Base-by-base conservation (phyloP, 2,797 vertebrate species). In the Columba guinea region DNA sequence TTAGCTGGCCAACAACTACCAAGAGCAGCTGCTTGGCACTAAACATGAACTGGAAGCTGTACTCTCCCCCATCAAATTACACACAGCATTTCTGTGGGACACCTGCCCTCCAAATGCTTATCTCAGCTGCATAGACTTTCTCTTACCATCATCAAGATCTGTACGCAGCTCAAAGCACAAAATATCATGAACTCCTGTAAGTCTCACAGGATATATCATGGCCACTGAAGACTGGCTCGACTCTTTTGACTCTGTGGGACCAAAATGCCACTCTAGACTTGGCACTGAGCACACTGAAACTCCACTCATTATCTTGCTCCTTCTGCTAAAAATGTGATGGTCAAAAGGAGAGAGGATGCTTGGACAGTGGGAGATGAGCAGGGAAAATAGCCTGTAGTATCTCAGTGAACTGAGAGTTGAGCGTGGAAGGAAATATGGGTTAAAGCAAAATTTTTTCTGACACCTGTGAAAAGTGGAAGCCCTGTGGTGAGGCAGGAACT, bases 181-280 rank as follows among this genome's bases (percentile, higher is more conserved):
- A 44, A 56, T 41, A 34, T 15, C 35, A 52, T 7, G 48, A 55
- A 13, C 3, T 32, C 21, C 35, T 7, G 10, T 41, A 35, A 64
- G 11, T 7, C 20, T 78, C 28, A 3, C 0, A 0, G 24, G 21
- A 6, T 34, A 27, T 39, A 30, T 35, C 11, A 4, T 13, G 9
- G 1, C 10, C 44, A 24, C 28, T 69, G 51, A 56, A 11, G 32
- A 24, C 24, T 37, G 51, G 14, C 3, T 63, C 0, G 0, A 34
- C 21, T 26, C 15, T 52, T 23, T 46, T 62, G 32, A 58, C 23
- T 55, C 55, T 46, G 16, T 65, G 24, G 23, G 32, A 73, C 26
- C 5, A 70, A 87, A 78, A 90, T 32, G 26, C 9, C 26, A 1
- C 10, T 78, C 22, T 34, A 86, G n/a, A 39, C 65, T 81, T 49